A percentile compares a stretch with the other conserved stretches of the same genome.
phyloP scores from a whole-genome alignment of 2,113 vertebrate species.

The Ptychochromis oligacanthus region DNA sequence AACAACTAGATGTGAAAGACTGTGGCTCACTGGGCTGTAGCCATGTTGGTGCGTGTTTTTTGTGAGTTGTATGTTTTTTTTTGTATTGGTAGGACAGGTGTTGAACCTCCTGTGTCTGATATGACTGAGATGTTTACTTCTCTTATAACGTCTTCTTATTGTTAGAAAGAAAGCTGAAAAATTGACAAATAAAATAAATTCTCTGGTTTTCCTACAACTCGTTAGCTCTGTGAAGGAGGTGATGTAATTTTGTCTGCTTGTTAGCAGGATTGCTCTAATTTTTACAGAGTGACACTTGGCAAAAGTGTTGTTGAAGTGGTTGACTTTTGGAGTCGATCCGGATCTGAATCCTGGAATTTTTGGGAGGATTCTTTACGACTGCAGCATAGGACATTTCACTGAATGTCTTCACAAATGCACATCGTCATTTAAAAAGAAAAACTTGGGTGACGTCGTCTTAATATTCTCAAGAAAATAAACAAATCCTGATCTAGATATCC shows the following conservation, averaged over 20 bases:
- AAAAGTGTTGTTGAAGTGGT: neutral
- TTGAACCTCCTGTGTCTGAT: neutral
- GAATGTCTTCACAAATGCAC: neutral
- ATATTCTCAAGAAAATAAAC: neutral
- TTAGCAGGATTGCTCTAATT: neutral
- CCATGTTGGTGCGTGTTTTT: neutral
- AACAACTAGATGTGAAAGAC: slow-evolving; percentile 5
- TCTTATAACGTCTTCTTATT: neutral
- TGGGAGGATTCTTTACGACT: neutral
- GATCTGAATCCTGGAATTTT: neutral
- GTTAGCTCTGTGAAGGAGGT: neutral
- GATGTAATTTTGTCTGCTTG: neutral
- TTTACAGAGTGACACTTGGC: neutral
- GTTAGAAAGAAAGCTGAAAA: neutral
- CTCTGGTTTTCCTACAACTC: neutral
- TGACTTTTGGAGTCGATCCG: neutral
- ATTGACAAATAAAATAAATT: neutral
- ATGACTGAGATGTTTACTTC: neutral
- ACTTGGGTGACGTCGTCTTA: neutral
- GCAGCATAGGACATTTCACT: no score
- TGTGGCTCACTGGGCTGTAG: neutral
- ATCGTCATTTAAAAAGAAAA: neutral
- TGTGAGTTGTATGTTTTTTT: neutral
- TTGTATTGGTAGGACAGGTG: neutral
- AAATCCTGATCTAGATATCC: neutral